Base-by-base conservation (phyloP, 2,888 invertebrate genomes). In the Taenaris catops region DNA sequence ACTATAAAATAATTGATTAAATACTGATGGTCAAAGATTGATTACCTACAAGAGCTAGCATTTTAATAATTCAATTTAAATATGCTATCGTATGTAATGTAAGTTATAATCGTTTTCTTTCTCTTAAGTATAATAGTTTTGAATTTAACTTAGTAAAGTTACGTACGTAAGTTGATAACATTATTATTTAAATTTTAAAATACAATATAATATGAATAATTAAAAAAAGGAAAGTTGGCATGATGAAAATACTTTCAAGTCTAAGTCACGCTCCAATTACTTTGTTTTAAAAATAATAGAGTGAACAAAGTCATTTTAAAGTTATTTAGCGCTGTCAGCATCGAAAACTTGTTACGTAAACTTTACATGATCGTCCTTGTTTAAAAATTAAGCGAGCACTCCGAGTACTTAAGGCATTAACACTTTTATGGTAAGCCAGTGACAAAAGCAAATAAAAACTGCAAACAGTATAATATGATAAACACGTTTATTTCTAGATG, bases 401-500 rank as follows among this genome's bases (percentile, higher is more conserved):
- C 8, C 1, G 7, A 32, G 9, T 37, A 29, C 34, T 34, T 12
- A 25, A 28, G 17, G 4, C 17, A 33, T 38, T 33, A 41, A 25
- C 34, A 37, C 36, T 32, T 40, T n/a, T 34, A 20, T 18, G 29
- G 9, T 28, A 21, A 36, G 24, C 21, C 12, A 16, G 19, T 34
- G 26, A 34, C 37, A 34, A 48, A 46, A 49, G 56, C 51, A 62
- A 73, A 75, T 66, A 66, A 66, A 65, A 74, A 73, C 47, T 43
- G 56, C 61, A 74, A 69, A 74, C 62, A 70, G 38, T 35, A 55
- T 63, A 68, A 65, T 78, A 63, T 62, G 67, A 68, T 70, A 78
- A 73, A 73, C 78, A 79, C 72, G 70, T 83, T 83, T 86, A 83
- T 81, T 67, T 60, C 66, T 63, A 58, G 67, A 55, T 31, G 25